phyloP scores from a whole-genome alignment of 2,113 vertebrate species.

The Cyanoderma ruficeps region DNA sequence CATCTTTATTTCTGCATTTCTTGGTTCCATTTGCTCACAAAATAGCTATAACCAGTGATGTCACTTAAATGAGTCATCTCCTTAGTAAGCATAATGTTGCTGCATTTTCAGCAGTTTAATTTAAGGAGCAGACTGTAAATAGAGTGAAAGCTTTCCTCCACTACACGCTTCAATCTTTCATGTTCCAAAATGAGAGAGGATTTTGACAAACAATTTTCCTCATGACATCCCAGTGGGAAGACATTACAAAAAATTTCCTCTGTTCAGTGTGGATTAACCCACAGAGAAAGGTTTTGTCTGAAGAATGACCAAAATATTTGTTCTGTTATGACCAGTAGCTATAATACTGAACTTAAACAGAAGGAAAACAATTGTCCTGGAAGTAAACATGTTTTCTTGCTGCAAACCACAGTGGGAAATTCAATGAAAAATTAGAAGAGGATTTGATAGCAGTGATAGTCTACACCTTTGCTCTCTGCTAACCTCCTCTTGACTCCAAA shows the following conservation, averaged over 20 bases:
- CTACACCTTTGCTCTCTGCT: neutral
- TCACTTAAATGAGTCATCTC: neutral
- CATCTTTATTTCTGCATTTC: neutral
- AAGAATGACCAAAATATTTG: neutral
- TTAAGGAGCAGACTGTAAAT: neutral
- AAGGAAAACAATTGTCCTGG: neutral
- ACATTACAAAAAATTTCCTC: neutral
- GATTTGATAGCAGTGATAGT: neutral
- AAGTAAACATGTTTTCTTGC: neutral
- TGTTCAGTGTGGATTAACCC: neutral
- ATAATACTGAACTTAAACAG: neutral
- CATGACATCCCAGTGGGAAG: neutral
- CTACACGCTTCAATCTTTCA: neutral
- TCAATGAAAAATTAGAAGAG: neutral
- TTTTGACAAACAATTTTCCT: neutral
- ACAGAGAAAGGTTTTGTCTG: neutral
- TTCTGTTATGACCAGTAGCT: neutral
- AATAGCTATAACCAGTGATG: neutral
- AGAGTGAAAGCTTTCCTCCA: neutral
- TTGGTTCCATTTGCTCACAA: neutral
- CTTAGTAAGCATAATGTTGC: neutral
- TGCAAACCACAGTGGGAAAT: neutral
- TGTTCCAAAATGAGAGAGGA: neutral
- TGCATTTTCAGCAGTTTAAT: neutral
- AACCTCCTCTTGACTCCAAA: conserved; percentile 12